phyloP scores from a whole-genome alignment of 1,140 invertebrate genomes.

The Drosophila sechellia region DNA sequence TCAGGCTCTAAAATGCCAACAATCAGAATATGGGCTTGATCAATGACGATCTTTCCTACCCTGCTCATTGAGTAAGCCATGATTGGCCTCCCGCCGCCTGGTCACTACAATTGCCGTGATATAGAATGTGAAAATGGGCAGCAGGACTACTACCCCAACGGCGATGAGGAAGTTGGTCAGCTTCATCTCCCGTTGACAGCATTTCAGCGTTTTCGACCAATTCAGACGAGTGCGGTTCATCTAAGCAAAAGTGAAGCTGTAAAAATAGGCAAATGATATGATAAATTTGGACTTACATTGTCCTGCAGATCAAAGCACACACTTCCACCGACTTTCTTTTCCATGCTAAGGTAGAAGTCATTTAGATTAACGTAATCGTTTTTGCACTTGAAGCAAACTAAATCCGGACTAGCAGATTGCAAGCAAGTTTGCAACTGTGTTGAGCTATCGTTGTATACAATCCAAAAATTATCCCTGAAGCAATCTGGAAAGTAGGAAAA shows the following conservation, averaged over 20 bases:
- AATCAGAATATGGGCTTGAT: not conserved
- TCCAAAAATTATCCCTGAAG: constrained; percentile 25
- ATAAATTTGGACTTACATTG: constrained; percentile 31
- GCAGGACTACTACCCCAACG: constrained; percentile 36
- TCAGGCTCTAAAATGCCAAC: constrained; percentile 28
- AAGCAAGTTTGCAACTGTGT: not conserved
- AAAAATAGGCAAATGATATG: not conserved
- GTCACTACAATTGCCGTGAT: constrained; percentile 48
- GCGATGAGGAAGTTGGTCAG: constrained; percentile 42
- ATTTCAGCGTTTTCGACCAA: constrained; percentile 72
- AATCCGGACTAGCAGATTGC: not conserved
- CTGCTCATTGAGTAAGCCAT: constrained; percentile 62
- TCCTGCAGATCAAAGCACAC: constrained; percentile 78
- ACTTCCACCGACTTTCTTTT: constrained; percentile 49
- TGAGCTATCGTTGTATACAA: constrained; percentile 18
- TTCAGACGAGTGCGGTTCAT: constrained; percentile 73
- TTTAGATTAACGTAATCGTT: constrained; percentile 18
- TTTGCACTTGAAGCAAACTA: constrained; percentile 45
- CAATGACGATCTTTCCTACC: not conserved
- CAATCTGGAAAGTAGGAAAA: constrained; percentile 50
- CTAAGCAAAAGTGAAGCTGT: constrained; percentile 13
- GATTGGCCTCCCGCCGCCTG: constrained; percentile 62
- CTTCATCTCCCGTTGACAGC: constrained; percentile 67
- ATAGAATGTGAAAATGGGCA: constrained; percentile 69
- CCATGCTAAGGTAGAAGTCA: constrained; percentile 53